phyloP scores from a whole-genome alignment of 2,888 invertebrate genomes.

The Watsonalla cultraria region DNA sequence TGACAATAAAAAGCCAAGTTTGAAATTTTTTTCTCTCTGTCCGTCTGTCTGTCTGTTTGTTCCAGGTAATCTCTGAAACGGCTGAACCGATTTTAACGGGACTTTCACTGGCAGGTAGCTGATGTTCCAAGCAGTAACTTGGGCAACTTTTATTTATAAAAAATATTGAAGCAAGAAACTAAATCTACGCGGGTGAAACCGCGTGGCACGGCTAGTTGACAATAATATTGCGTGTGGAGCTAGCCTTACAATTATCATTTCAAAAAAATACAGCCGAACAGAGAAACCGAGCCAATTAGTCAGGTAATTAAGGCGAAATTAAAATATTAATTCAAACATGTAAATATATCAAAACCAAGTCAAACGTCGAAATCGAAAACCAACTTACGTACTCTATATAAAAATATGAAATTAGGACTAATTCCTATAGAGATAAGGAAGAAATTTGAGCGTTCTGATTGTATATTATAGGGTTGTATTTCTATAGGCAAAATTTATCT shows the following conservation, averaged over 20 bases:
- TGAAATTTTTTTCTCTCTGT: no score
- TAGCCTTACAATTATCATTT: background rate
- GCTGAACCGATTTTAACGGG: no score
- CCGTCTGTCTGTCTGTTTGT: no score
- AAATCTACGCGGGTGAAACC: no score
- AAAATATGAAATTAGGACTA: background rate
- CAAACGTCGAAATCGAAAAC: background rate
- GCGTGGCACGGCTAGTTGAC: no score
- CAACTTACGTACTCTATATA: background rate
- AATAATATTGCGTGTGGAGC: no score
- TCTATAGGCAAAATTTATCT: conserved; percentile 25
- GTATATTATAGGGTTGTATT: conserved; percentile 2
- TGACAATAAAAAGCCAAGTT: no score
- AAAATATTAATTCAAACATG: background rate
- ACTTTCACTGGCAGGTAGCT: no score
- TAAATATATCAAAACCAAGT: conserved; percentile 1
- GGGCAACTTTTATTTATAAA: no score
- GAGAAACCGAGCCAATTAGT: background rate
- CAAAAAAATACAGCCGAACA: background rate
- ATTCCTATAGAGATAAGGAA: background rate
- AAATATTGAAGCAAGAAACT: no score
- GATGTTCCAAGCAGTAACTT: no score
- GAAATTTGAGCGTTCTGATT: background rate
- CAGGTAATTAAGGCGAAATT: background rate
- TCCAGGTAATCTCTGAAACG: no score